Percentiles rank a stretch among this genome's conserved stretches.
Conservation (phyloP, 2,888 invertebrate species). For the Dioctria linearis region DNA sequence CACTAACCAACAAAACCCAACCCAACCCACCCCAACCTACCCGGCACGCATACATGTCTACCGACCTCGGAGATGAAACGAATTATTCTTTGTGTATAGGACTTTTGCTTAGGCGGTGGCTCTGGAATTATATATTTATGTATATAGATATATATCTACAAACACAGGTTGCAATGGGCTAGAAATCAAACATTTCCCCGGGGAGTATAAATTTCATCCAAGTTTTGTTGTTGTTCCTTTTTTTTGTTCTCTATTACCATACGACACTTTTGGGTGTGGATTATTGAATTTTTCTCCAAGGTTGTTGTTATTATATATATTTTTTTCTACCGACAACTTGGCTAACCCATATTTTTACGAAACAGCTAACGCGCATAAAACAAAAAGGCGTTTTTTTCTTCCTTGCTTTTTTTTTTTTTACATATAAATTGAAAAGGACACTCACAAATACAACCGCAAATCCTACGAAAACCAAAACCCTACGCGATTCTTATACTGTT, state of each 20-base stretch:
- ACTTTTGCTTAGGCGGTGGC: constrained; percentile 25
- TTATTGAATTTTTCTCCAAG: constrained; percentile 40
- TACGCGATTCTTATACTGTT: no score
- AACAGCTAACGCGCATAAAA: not conserved
- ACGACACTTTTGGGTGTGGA: constrained; percentile 38
- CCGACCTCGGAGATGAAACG: constrained; percentile 33
- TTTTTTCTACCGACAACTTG: not conserved
- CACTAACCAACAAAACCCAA: no score
- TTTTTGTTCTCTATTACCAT: not conserved
- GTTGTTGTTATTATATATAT: not conserved
- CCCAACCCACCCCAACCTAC: not conserved
- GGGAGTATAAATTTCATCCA: constrained; percentile 37
- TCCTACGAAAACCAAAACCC: not conserved
- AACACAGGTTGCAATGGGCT: constrained; percentile 26
- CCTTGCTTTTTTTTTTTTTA: not conserved
- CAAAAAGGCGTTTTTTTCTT: not conserved
- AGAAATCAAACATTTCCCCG: constrained; percentile 37
- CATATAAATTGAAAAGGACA: constrained; percentile 13
- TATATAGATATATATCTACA: no score
- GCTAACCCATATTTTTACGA: not conserved
- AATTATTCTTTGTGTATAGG: constrained; percentile 41
- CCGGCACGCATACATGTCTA: constrained; percentile 35
- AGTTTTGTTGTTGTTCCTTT: not conserved
- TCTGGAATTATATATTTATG: constrained; percentile 26
- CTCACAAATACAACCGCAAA: not conserved